phyloP scores from a whole-genome alignment of 2,888 invertebrate genomes.

The Sarcophaga variegata region DNA sequence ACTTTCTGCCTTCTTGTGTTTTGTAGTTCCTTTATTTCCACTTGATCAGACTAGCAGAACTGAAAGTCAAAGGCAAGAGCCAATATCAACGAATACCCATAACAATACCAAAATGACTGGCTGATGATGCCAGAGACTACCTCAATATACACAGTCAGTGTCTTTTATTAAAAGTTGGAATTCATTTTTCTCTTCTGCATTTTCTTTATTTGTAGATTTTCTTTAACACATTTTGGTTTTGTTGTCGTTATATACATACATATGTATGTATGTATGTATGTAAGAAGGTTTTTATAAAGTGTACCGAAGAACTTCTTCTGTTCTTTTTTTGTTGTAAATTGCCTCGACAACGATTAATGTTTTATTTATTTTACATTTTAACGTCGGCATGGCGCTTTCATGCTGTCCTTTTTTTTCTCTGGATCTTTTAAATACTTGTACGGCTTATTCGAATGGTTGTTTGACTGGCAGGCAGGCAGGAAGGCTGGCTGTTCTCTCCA shows the following conservation, averaged over 20 bases:
- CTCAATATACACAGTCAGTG: slow-evolving; percentile 43
- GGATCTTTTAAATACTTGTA: slow-evolving; percentile 45
- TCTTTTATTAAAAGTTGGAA: slow-evolving; percentile 54
- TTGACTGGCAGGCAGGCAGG: neutral
- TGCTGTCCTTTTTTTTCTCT: slow-evolving; percentile 48
- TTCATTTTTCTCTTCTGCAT: neutral
- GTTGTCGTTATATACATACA: slow-evolving; percentile 11
- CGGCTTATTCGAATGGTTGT: neutral
- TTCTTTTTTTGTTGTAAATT: slow-evolving; percentile 47
- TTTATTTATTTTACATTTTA: slow-evolving; percentile 70
- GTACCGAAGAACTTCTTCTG: neutral
- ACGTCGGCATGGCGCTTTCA: slow-evolving; percentile 70
- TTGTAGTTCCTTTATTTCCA: slow-evolving; percentile 20
- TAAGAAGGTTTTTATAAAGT: too few relatives aligned
- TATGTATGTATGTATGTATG: too few relatives aligned
- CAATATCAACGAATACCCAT: neutral
- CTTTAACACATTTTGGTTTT: slow-evolving; percentile 12
- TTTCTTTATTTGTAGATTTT: slow-evolving; percentile 7
- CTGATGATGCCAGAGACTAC: slow-evolving; percentile 45
- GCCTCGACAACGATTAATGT: slow-evolving; percentile 66
- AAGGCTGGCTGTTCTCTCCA: neutral
- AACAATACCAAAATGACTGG: too few relatives aligned
- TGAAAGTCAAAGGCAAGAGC: neutral
- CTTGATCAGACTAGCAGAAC: neutral
- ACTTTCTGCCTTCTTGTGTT: neutral